phyloP scores from a whole-genome alignment of 2,888 invertebrate species.

The Mycalesis mineus region DNA sequence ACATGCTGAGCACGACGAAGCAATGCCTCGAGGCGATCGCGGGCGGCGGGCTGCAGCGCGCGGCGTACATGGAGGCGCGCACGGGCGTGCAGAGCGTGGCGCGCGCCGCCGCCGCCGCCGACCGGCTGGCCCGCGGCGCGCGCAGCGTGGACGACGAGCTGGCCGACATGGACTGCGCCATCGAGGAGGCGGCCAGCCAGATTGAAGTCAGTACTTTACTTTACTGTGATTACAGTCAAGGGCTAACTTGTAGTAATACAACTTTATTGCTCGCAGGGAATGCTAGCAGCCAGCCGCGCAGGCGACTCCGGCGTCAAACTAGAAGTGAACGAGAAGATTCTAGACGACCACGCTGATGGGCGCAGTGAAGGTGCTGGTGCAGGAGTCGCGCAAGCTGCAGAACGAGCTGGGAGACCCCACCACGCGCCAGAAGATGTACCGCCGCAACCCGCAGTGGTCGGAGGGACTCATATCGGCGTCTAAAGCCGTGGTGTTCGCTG shows the following conservation, averaged over 20 bases:
- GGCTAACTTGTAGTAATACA: not conserved
- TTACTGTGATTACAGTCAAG: no score
- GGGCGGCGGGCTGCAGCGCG: conserved; percentile 60
- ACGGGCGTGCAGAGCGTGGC: conserved; percentile 67
- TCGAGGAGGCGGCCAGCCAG: conserved; percentile 92
- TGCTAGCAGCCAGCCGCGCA: conserved; percentile 87
- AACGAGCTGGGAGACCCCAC: conserved; percentile 91
- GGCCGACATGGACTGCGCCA: conserved; percentile 93
- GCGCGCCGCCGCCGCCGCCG: conserved; percentile 68
- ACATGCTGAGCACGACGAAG: conserved; percentile 55
- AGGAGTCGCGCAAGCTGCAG: conserved; percentile 91
- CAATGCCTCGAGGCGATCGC: conserved; percentile 54
- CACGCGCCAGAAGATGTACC: conserved; percentile 96
- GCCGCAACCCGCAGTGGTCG: conserved; percentile 99
- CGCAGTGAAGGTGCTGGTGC: conserved; percentile 90
- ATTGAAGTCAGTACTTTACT: conserved; percentile 82
- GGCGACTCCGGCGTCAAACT: conserved; percentile 94
- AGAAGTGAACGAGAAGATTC: conserved; percentile 97
- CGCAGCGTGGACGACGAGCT: conserved; percentile 91
- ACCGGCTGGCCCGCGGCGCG: conserved; percentile 80
- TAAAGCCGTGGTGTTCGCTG: conserved; percentile 97
- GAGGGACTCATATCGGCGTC: conserved; percentile 99
- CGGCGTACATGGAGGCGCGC: conserved; percentile 77
- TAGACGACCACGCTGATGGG: conserved; percentile 97
- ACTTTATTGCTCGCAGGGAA: conserved; percentile 71